phyloP scores from a whole-genome alignment of 2,797 vertebrate species.

The Bradypus variegatus region DNA sequence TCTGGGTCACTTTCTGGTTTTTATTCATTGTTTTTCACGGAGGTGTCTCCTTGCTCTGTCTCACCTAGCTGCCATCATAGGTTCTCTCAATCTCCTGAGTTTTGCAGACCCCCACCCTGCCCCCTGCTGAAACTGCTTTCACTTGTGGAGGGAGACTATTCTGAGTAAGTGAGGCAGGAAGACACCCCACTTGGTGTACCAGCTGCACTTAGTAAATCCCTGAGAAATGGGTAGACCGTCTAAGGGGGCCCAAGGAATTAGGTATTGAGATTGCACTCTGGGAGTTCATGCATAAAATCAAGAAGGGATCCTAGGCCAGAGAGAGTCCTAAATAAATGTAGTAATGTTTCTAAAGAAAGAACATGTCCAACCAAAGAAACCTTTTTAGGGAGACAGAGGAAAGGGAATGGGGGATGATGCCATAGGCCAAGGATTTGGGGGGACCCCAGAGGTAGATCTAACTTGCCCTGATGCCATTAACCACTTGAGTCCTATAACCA shows the following conservation, averaged over 20 bases:
- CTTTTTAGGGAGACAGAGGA: not conserved
- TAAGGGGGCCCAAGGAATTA: not conserved
- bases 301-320: not conserved
- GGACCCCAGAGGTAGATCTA: not conserved
- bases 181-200: not conserved
- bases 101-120: not conserved
- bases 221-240: not conserved
- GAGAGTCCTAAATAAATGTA: not conserved
- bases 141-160: not conserved
- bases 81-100: too few relatives aligned
- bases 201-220: not conserved
- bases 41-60: too few relatives aligned
- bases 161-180: not conserved
- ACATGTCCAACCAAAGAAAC: not conserved
- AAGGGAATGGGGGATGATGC: not conserved
- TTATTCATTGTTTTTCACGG: too few relatives aligned
- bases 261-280: not conserved
- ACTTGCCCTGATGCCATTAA: not conserved
- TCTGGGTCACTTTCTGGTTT: too few relatives aligned
- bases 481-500: not conserved
- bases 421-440: not conserved
- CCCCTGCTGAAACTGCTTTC: not conserved
- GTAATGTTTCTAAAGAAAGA: not conserved
- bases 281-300: not conserved
- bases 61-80: too few relatives aligned